These are phyloP conservation scores for Drosophila lacteicornis DNA, from an alignment of 1,140 invertebrate species.

Conservation along the genomic window DNA sequence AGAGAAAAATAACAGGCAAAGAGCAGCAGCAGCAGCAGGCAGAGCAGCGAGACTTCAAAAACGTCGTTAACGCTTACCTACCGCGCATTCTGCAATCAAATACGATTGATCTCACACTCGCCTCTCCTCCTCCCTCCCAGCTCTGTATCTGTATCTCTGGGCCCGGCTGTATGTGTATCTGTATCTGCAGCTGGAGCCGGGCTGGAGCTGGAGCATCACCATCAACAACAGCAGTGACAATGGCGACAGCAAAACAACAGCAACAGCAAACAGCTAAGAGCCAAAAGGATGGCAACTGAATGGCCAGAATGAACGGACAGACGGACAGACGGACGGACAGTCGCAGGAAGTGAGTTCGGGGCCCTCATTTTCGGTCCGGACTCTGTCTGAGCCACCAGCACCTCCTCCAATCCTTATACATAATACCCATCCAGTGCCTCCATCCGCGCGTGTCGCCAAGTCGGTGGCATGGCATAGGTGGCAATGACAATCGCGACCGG, in stretches of 20 bases:
- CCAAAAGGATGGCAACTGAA: slow-evolving; percentile 54
- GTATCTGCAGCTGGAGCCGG: slow-evolving; percentile 29
- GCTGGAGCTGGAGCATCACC: slow-evolving; percentile 46
- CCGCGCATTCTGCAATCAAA: slow-evolving; percentile 83
- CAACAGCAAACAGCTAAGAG: slow-evolving; percentile 49
- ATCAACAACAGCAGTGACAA: slow-evolving; percentile 63
- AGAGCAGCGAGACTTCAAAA: slow-evolving; percentile 74
- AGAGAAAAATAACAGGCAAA: slow-evolving; percentile 29
- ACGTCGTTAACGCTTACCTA: slow-evolving; percentile 83
- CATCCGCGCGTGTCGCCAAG: slow-evolving; percentile 50
- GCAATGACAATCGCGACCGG: slow-evolving; percentile 83
- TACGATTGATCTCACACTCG: slow-evolving; percentile 79
- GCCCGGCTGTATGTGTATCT: slow-evolving; percentile 17
- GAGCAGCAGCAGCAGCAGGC: slow-evolving; percentile 14
- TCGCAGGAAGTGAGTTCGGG: slow-evolving; percentile 75
- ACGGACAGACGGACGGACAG: slow-evolving; percentile 34
- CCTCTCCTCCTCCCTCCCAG: not conserved
- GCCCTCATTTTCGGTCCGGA: slow-evolving; percentile 44
- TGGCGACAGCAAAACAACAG: slow-evolving; percentile 51
- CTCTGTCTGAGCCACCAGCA: slow-evolving; percentile 23
- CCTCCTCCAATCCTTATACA: slow-evolving; percentile 9
- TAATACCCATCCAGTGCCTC: slow-evolving; percentile 33
- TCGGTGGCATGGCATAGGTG: slow-evolving; percentile 72
- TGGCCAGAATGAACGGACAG: slow-evolving; percentile 39
- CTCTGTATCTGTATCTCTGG: slow-evolving; percentile 9